phyloP scores from a whole-genome alignment of 2,888 invertebrate species.

The Neoitamus cyanurus region DNA sequence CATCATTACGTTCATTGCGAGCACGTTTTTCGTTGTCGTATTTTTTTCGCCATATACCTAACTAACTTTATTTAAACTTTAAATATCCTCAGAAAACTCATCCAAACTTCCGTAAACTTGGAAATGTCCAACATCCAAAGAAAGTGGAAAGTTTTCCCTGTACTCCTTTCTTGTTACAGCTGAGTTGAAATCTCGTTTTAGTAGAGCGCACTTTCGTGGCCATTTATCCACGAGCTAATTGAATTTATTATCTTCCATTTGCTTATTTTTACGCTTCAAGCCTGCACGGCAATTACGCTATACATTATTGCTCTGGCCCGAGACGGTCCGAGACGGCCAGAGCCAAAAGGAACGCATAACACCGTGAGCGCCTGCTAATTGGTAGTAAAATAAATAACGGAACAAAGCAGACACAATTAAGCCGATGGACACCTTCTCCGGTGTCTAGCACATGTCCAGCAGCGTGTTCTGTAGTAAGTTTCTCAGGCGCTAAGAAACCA shows the following conservation, averaged over 20 bases:
- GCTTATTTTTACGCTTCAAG: neutral
- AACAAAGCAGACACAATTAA: conserved; percentile 13
- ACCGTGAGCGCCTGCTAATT: neutral
- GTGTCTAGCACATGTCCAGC: neutral
- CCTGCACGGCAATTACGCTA: neutral
- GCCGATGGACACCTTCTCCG: neutral
- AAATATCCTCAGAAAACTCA: neutral
- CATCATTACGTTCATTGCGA: neutral
- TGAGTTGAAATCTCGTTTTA: neutral
- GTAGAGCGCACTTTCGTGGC: neutral
- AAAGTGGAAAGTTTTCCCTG: neutral
- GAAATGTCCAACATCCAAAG: neutral
- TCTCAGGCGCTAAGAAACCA: neutral
- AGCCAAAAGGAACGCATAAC: neutral
- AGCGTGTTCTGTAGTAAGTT: neutral
- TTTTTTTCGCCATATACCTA: neutral
- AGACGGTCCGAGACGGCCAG: neutral
- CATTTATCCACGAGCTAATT: neutral
- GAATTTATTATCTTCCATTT: neutral
- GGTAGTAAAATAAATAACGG: conserved; percentile 7
- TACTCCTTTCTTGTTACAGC: neutral
- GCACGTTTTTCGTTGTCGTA: neutral
- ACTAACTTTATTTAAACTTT: neutral
- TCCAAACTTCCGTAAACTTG: neutral
- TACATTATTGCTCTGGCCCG: neutral